Evolutionary conservation across 2,888 invertebrate species (phyloP).

Genomic region (Aspidiotus rigidus): DNA sequence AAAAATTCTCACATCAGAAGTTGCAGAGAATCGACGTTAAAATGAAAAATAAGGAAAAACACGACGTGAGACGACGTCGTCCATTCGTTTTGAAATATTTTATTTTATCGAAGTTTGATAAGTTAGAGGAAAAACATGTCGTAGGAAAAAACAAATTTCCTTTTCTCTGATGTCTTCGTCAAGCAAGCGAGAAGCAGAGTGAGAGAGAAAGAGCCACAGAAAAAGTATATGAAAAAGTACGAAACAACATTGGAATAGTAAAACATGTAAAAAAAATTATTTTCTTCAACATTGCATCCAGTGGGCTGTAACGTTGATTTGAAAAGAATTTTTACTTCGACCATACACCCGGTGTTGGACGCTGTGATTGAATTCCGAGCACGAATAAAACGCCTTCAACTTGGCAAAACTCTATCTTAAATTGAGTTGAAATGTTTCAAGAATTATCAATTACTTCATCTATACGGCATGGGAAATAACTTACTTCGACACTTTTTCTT

Average conservation of each 20-base stretch:
- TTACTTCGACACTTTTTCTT: constrained; percentile 30
- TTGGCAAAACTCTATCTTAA: constrained; percentile 31
- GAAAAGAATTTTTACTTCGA: constrained; percentile 11
- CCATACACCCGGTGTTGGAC: constrained; percentile 13
- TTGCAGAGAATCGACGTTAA: too few species aligned
- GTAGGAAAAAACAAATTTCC: too few species aligned
- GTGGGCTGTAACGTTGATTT: constrained; percentile 30
- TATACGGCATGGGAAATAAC: constrained; percentile 23
- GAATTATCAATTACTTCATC: constrained; percentile 34
- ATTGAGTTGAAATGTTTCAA: constrained; percentile 34
- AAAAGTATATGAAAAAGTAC: neutral
- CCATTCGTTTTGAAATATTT: too few species aligned
- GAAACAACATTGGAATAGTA: constrained; percentile 32
- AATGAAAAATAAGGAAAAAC: too few species aligned
- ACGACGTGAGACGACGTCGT: too few species aligned
- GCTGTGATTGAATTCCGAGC: constrained; percentile 32
- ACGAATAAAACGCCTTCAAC: constrained; percentile 34
- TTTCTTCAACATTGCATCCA: constrained; percentile 25
- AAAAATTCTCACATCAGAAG: too few species aligned
- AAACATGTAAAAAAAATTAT: constrained; percentile 30
- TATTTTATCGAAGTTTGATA: too few species aligned
- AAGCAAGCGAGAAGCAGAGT: neutral
- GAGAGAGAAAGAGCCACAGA: too few species aligned
- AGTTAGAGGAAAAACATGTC: too few species aligned
- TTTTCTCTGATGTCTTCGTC: neutral